Base-by-base conservation (phyloP, 2,797 vertebrate species). In the Erpetoichthys calabaricus region DNA sequence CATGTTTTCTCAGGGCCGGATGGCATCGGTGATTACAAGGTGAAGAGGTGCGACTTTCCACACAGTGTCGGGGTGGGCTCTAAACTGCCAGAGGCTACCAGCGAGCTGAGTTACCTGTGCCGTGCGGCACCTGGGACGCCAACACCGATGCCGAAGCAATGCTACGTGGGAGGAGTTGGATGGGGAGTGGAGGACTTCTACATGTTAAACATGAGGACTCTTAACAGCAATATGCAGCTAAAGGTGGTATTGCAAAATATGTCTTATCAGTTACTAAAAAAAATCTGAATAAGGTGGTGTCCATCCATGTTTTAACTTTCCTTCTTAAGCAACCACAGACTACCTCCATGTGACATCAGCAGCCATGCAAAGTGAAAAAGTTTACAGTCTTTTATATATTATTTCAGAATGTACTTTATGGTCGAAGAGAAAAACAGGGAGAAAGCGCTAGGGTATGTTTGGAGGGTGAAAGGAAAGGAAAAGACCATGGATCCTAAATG, bases 1-100 rank as follows among this genome's bases (percentile, higher is more conserved):
- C 70, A 42, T 65, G 3, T 57, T 54, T 45, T 25, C n/a, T 62
- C 57, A 92, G 86, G 85, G 53, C 85, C 86, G 51, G 83, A 84
- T 72, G 82, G 79, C 46, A 57, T 71, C 4, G 64, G 69, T 50
- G 72, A 89, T 69, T 82, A 87, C 67, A 73, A 77, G 58, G 62
- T 81, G 2, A 86, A 70, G 70, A 62, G 70, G 5, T 59, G 67
- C 60, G 74, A 81, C 63, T 71, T 70, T 10, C 60, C 60, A 9
- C 44, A 4, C 4, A 82, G 71, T 55, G 57, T 79, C 4, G 85
- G 85, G 51, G 73, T 64, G 45, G 70, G 68, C 2, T 7, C 57
- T 46, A 61, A 74, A 5, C 61, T 67, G 0, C 45, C 47, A 9
- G 82, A 80, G 53, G 78, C 75, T 64, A 84, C 81, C 0, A 73